Evolutionary conservation across 1,140 invertebrate species (phyloP), one percentile per base, ranked within the genome.

Genomic region (Drosophila mojavensis): DNA sequence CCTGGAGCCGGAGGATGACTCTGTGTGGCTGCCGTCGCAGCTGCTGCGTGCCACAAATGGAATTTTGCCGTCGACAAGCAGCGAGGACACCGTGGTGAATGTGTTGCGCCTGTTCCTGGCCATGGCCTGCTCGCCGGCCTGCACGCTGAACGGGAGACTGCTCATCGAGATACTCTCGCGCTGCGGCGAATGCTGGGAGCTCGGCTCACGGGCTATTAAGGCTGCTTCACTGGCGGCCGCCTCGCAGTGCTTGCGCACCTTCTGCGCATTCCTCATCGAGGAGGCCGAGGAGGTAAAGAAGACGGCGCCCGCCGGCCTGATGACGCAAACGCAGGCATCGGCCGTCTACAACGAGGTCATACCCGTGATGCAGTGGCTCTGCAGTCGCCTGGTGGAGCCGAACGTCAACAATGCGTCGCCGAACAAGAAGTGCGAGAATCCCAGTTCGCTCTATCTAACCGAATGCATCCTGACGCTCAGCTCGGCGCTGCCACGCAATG

Each of bases 311-410:
- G 82, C 91, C 11, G 91, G 91, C 9, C 56, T 92, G n/a, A 92
- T 92, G 82, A 92, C 90, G 6, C 84, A 91, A 6, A 88, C 92
- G 4, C 94, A 95, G 51, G 96, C 96, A 3, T 96, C 97, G 0
- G 96, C 96, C n/a, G 97, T 96, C 76, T 97, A 97, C 92, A 97
- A 97, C 89, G 97, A 98, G 93, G 96, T 97, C 1, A 95, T 98
- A 69, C 96, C 97, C 0, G 96, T 98, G 56, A 95, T 98, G 91
- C 96, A 97, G 75, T 98, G 97, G 86, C 95, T 98, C 50, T 97
- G 96, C 92, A 96, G 97, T 78, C 96, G 97, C 80, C 92, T 98
- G 9, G 95, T 96, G 62, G 96, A 97, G 92, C 95, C 95, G 15
- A 91, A 84, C 65, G 81, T 92, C 11, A 91, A 82, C 82, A 79